Evolutionary conservation across 2,888 invertebrate genomes (phyloP).

Genomic region (Pyrrhia umbra): DNA sequence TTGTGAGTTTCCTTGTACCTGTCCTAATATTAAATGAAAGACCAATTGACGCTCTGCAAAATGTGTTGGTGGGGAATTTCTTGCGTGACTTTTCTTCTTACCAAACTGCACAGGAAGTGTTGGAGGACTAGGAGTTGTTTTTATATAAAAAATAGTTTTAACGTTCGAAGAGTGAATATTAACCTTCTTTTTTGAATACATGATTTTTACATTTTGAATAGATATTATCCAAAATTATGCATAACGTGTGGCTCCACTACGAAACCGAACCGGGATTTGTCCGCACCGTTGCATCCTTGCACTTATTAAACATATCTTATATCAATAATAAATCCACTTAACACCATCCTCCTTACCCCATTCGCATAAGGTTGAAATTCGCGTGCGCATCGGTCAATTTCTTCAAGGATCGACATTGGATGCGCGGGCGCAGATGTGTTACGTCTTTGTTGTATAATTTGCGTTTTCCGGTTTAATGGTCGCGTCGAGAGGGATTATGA

Average conservation of each 20-base stretch:
- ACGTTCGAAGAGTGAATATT: too few relatives aligned
- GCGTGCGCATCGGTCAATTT: constrained; percentile 34
- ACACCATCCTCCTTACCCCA: constrained; percentile 63
- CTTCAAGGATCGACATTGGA: constrained; percentile 61
- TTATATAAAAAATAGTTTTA: too few relatives aligned
- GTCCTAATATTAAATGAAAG: too few relatives aligned
- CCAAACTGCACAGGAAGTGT: too few relatives aligned
- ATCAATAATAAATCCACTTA: constrained; percentile 84
- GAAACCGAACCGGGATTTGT: constrained; percentile 79
- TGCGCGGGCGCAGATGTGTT: constrained; percentile 86
- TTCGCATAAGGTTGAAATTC: constrained; percentile 60
- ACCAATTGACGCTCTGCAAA: too few relatives aligned
- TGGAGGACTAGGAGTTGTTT: too few relatives aligned
- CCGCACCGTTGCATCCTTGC: constrained; percentile 84
- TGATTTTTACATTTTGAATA: too few relatives aligned
- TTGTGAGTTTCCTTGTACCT: too few relatives aligned
- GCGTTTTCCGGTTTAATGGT: constrained; percentile 88
- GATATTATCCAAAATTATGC: not conserved
- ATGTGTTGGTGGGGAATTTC: too few relatives aligned
- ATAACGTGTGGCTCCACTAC: constrained; percentile 70
- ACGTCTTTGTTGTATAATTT: constrained; percentile 89
- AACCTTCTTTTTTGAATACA: too few relatives aligned
- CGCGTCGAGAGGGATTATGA: constrained; percentile 83
- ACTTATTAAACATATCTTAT: constrained; percentile 88
- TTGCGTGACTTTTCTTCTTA: too few relatives aligned